Conservation (phyloP, 2,888 invertebrate species). For the Cylindroiulus punctatus region DNA sequence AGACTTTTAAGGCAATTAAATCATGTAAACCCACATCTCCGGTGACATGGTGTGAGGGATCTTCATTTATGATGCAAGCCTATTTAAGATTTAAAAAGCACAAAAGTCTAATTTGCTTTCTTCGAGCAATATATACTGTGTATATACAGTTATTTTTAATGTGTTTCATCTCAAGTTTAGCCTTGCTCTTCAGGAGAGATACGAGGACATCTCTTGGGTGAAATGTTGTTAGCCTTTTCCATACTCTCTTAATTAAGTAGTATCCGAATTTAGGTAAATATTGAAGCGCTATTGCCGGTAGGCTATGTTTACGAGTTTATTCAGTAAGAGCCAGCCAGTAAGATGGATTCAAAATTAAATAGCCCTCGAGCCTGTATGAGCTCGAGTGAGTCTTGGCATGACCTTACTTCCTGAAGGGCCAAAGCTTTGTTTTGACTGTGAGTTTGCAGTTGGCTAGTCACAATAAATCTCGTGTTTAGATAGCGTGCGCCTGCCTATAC, state of each 20-base stretch:
- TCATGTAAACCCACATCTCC: no score
- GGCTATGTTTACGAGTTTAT: background rate
- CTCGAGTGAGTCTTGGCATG: background rate
- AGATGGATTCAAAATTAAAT: background rate
- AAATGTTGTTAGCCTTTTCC: background rate
- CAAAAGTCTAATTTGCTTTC: no score
- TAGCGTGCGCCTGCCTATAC: background rate
- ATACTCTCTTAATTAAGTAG: background rate
- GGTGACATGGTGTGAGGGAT: no score
- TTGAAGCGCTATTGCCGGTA: background rate
- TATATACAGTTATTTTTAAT: no score
- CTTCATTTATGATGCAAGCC: no score
- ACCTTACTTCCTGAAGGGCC: background rate
- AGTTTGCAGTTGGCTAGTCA: conserved; percentile 1
- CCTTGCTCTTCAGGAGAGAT: no score
- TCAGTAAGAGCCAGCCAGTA: background rate
- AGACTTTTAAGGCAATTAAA: no score
- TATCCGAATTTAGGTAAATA: background rate
- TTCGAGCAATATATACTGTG: no score
- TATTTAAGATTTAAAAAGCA: no score
- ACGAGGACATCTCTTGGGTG: background rate
- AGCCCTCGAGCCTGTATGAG: background rate
- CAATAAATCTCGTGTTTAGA: conserved; percentile 24
- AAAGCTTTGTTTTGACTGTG: conserved; percentile 31
- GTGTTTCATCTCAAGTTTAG: no score